Evolutionary conservation across 2,888 invertebrate genomes (phyloP), one percentile per base, ranked within the genome.

Genomic region (Leptarthrus brevirostris): DNA sequence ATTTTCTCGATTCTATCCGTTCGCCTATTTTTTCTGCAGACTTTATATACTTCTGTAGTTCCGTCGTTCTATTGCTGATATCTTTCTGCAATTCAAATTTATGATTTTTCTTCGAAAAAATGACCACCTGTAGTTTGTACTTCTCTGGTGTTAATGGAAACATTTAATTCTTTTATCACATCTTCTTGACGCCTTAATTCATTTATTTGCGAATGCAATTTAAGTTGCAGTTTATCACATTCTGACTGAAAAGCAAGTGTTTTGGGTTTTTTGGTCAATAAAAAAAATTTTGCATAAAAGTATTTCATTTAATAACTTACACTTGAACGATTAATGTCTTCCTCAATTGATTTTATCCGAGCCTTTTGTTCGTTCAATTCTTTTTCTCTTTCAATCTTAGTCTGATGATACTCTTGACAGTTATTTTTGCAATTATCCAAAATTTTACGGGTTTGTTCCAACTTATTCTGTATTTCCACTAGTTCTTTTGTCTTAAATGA

Each of bases 401-500:
- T 83, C 66, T 83, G 77, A 77, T 83, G 81, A 79, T 85, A 81
- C 1, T 84, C 85, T 10, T 83, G 79, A 20, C 82, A 82, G 2
- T 81, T 81, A 74, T 83, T 81, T 2, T 80, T 82, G 44, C 85
- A 83, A 0, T 84, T 77, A 24, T 80, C 77, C 2, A 81, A 77
- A 5, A 80, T 82, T 0, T 75, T 78, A 34, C n/a, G 10, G 3
- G 61, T 75, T 76, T 78, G 0, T 8, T 30, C 16, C 0, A 66
- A 14, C 18, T 53, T 73, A 26, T 66, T 36, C 72, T 86, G 84
- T 12, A 83, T 81, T 47, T 86, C 86, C 14, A 78, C 73, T 30
- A 88, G 82, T 77, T 88, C 87, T 2, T 82, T 81, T 76, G 81
- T 76, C 53, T 82, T 77, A 56, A 80, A 80, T 76, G 84, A 84